Evolutionary conservation across 2,888 invertebrate genomes (phyloP), one percentile per base, ranked within the genome.

Genomic region (Acrobasis consociella): DNA sequence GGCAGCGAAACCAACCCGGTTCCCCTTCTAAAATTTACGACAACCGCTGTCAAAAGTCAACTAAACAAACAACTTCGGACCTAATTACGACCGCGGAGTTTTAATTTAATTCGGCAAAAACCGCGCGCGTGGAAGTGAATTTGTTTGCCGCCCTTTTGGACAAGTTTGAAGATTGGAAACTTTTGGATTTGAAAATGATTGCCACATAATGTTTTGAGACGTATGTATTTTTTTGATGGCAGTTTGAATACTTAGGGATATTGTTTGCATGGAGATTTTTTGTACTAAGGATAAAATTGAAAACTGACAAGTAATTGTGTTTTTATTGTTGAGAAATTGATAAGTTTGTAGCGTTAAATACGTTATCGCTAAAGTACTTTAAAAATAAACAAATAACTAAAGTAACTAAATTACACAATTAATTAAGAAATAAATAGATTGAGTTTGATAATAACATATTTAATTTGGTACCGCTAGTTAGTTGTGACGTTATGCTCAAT

Each of bases 11-110:
- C 16, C 38, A 37, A 37, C 38, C 31, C 72, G 68, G 69, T 73
- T 78, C 77, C 76, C 76, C 76, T 74, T 81, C 80, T 80, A 77
- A 83, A 85, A 81, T 83, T 85, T 83, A 83, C 85, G 86, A 82
- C 80, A 77, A 73, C 78, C 74, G 80, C 74, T 80, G 79, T 85
- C 86, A 82, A 72, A 85, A 85, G 78, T 79, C 77, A 75, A 69
- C 73, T 72, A 75, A 80, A 82, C 77, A 81, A 82, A 81, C 76
- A 79, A 73, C 74, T 71, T 69, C 73, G 76, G 72, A 72, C 70
- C 72, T 78, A 75, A 77, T 80, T 80, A 76, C 68, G 77, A 68
- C 68, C 65, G 65, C 62, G 65, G 67, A 78, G 77, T 79, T 80
- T 64, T 68, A 68, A 68, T 69, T 65, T 66, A 74, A 74, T 67